Evolutionary conservation across 1,140 invertebrate genomes (phyloP), one percentile per base, ranked within the genome.

Genomic region (Brachystomella parvula): DNA sequence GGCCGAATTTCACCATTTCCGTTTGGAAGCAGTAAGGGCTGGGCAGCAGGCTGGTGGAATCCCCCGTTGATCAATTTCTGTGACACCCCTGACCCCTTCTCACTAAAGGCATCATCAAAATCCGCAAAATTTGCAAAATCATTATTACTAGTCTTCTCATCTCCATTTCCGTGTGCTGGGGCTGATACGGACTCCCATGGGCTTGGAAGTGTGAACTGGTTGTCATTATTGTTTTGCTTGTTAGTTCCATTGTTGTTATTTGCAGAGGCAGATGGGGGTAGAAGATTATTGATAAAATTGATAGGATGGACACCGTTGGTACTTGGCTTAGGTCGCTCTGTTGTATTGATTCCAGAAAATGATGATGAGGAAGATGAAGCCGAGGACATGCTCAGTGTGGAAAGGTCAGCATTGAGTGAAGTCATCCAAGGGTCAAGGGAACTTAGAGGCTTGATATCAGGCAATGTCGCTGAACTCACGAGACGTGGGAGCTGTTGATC

Each of bases 41-140:
- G 58, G 24, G 24, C 15, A 6, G 12, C 29, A 3, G 30, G 24
- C 28, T 28, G 9, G 12, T 12, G 31, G 47, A 29, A 44, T 28
- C 21, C 33, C 12, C 57, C 59, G 57, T 65, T 53, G 12, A 33
- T 21, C 33, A 61, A 3, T 2, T 12, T 39, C 29, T 63, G 21
- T 47, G 33, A 39, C 60, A 47, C 29, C 29, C 29, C n/a, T 33
- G 35, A 35, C 32, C 19, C 2, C n/a, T 47, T 53, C 33, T 63
- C 59, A 56, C 49, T 69, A 69, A 74, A 74, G 21, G 70, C 70
- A 65, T 74, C 70, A 47, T 76, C 75, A 66, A 76, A 76, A 63
- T 76, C 74, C 0, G 75, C 75, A 74, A 76, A 76, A 66, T 75
- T 76, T 44, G 70, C 71, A 32, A 71, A 73, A 62, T 69, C 59